Evolutionary conservation across 2,888 invertebrate species (phyloP), one percentile per base, ranked within the genome.

Genomic region (Lamellibrachia satsuma): DNA sequence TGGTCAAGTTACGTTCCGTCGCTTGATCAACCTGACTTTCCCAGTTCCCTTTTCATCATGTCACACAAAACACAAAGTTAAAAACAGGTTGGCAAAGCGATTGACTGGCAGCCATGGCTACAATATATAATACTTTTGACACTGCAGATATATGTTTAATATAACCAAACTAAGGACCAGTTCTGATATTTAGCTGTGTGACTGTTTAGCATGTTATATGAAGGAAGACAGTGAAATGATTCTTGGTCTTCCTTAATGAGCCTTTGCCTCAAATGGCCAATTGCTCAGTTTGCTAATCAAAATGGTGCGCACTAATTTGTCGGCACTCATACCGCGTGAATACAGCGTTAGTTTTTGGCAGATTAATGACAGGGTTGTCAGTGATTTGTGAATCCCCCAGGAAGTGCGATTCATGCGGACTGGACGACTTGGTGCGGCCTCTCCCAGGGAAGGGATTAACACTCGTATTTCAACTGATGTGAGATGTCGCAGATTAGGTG

Each of bases 261-360:
- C 1, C 75, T 75, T n/a, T 75, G 75, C 75, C 75, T 75, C 75
- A 75, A 75, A 75, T 75, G 75, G 75, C 75, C 75, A 75, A 75
- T 75, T 75, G 75, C 75, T 75, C 75, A 75, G 22, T 75, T 75
- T 75, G n/a, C 22, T 75, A 11, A 75, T 75, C 75, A 75, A n/a
- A n/a, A 75, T 22, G 22, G 22, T 11, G 11, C 75, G 15, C 75
- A 75, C 15, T 75, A 75, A 75, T 75, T 75, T 75, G n/a, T 15
- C 22, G 22, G 75, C 75, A 75, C 75, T 75, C 15, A 75, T 75
- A n/a, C 75, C 6, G 15, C n/a, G 75, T 75, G 75, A 75, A 75
- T 75, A n/a, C 75, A 75, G 75, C 22, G n/a, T 75, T 75, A 75
- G 75, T 75, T 75, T 75, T 75, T 75, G 75, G 75, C 75, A 75